Evolutionary conservation across 2,888 invertebrate species (phyloP).

Genomic region (Subacronicta megacephala): DNA sequence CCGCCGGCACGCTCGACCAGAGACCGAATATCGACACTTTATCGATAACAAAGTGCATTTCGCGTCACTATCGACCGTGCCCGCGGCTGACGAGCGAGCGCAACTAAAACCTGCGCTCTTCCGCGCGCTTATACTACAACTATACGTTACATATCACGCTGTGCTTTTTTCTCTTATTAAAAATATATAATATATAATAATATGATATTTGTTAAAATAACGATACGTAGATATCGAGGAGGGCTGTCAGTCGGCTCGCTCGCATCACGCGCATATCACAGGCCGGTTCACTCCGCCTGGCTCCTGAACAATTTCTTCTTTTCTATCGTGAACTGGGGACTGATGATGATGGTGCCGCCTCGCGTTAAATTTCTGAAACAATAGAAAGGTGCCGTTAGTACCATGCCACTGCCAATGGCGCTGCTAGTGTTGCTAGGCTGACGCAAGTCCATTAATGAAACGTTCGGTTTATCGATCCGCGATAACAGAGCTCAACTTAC

Average conservation of each 20-base stretch:
- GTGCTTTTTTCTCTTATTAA: conserved; percentile 89
- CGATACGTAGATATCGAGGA: conserved; percentile 88
- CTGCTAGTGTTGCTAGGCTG: conserved; percentile 33
- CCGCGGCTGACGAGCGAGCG: conserved; percentile 42
- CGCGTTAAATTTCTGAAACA: conserved; percentile 94
- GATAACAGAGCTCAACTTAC: conserved; percentile 89
- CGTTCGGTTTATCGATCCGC: conserved; percentile 13
- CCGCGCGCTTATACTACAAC: conserved; percentile 81
- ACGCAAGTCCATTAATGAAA: conserved; percentile 19
- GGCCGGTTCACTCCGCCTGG: conserved; percentile 86
- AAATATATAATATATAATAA: conserved; percentile 89
- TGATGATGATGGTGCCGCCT: conserved; percentile 96
- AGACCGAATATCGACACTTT: conserved; percentile 63
- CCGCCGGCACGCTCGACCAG: conserved; percentile 46
- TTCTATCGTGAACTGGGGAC: conserved; percentile 96
- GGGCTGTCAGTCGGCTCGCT: conserved; percentile 87
- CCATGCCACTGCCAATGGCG: conserved; percentile 10
- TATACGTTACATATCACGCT: conserved; percentile 90
- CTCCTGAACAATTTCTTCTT: conserved; percentile 97
- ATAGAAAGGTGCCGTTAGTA: conserved; percentile 61
- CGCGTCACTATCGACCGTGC: conserved; percentile 60
- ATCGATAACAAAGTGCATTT: conserved; percentile 64
- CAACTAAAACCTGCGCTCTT: conserved; percentile 68
- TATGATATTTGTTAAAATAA: conserved; percentile 89
- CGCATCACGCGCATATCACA: conserved; percentile 76